These are phyloP conservation scores for Ctenomys sociabilis DNA, from an alignment of 2,113 vertebrate genomes.

Conservation along the genomic window DNA sequence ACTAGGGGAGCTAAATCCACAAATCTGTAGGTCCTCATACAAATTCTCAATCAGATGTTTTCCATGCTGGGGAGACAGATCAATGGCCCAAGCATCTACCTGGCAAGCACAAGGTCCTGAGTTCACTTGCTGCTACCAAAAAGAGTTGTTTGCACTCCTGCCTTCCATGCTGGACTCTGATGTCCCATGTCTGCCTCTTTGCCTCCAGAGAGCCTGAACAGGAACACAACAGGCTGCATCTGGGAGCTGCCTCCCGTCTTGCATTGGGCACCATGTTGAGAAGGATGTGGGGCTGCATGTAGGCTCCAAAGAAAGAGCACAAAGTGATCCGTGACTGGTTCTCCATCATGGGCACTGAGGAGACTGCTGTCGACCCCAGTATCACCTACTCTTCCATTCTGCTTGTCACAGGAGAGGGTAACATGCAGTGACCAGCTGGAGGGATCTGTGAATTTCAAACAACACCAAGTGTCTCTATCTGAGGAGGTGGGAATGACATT, in stretches of 20 bases:
- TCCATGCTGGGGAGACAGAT: not conserved
- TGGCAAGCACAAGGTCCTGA: no score
- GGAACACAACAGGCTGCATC: not conserved
- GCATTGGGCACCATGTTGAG: not conserved
- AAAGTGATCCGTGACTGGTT: not conserved
- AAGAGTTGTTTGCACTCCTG: not conserved
- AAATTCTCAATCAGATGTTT: not conserved
- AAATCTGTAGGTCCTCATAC: not conserved
- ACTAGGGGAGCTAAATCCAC: not conserved
- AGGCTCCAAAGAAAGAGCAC: not conserved
- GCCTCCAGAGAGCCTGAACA: not conserved
- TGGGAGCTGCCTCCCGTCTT: not conserved
- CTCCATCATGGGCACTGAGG: not conserved
- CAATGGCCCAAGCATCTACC: no score
- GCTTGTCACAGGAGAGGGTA: not conserved
- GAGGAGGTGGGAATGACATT: not conserved
- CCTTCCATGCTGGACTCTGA: not conserved
- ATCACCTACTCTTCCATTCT: not conserved
- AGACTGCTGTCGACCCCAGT: not conserved
- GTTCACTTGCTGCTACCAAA: no score
- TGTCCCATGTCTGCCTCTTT: not conserved
- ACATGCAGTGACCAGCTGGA: not conserved
- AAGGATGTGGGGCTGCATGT: not conserved
- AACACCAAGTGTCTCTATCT: constrained; percentile 1
- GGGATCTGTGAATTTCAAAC: not conserved